Base-by-base conservation (phyloP, 2,797 vertebrate species). In the Denticeps clupeoides region DNA sequence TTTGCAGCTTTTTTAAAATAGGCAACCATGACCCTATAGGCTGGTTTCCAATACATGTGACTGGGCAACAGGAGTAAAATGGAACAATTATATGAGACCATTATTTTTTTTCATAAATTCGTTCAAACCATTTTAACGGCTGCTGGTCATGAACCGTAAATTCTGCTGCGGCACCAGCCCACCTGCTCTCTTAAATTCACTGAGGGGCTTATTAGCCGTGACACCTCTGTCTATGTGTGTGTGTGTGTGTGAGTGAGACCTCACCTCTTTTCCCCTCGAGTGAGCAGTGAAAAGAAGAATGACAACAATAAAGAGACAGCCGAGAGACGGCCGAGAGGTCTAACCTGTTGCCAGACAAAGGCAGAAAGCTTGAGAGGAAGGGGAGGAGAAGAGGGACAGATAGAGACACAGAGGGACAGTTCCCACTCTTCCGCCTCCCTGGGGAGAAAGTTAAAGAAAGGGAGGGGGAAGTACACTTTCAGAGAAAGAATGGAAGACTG, bases 381-480 rank as follows among this genome's bases (percentile, higher is more conserved):
- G 41, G 40, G 37, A 48, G 8, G 38, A 41, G 45, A 49, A 41
- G 18, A 41, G 32, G 8, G 41, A 22, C 8, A 43, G 19, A 41
- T 18, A 24, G 51, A 45, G 41, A 49, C 52, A 48, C 62, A 45
- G 38, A 40, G 56, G 44, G 47, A 23, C 37, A 47, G 58, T 69
- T 73, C 63, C 59, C 56, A 63, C 51, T 59, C 67, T 65, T 49
- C 45, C 18, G 1, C 6, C 56, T 61, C 69, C 71, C 57, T 45
- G 58, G 71, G 71, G 51, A 64, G 45, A 61, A 59, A 59, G 51
- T 52, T 58, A 62, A 55, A 62, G 63, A 63, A 53, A 53, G 72
- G 49, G 69, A 66, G 53, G 73, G 65, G 74, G 66, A 62, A 68
- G 63, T 67, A 57, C 59, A 65, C 62, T 63, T 60, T 68, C 42